These are phyloP conservation scores for Platerodrilus igneus DNA, from an alignment of 2,888 invertebrate species.

Conservation along the genomic window DNA sequence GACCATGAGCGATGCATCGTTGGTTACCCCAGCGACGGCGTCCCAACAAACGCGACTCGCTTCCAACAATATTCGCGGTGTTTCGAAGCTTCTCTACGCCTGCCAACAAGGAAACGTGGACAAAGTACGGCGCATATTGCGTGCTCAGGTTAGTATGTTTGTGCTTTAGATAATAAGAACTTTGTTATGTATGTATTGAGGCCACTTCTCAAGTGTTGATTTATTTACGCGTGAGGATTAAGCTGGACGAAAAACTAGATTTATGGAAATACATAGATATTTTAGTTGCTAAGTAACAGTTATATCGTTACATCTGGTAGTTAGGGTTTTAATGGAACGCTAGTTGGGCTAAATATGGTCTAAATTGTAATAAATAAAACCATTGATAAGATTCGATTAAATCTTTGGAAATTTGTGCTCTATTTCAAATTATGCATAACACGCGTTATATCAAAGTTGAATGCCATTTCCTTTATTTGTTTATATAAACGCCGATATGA, in stretches of 20 bases:
- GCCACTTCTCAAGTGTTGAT: background rate
- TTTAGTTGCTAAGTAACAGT: no score
- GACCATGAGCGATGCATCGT: conserved; percentile 27
- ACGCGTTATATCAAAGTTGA: no score
- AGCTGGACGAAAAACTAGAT: background rate
- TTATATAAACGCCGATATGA: no score
- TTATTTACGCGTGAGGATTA: background rate
- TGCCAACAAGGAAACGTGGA: conserved; percentile 83
- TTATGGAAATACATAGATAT: no score
- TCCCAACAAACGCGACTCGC: conserved; percentile 19
- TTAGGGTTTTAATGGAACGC: no score
- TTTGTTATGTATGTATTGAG: background rate
- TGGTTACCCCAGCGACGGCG: conserved; percentile 22
- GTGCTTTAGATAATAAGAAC: background rate
- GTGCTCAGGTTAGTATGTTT: conserved; percentile 64
- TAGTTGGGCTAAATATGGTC: no score
- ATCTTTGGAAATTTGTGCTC: no score
- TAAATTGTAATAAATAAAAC: no score
- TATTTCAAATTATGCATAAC: no score
- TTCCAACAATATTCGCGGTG: conserved; percentile 46
- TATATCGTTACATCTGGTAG: no score
- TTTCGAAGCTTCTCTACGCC: conserved; percentile 86
- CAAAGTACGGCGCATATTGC: conserved; percentile 68
- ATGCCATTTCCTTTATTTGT: no score
- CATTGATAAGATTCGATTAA: no score